phyloP scores from a whole-genome alignment of 2,113 vertebrate species.

The Callorhinus ursinus region DNA sequence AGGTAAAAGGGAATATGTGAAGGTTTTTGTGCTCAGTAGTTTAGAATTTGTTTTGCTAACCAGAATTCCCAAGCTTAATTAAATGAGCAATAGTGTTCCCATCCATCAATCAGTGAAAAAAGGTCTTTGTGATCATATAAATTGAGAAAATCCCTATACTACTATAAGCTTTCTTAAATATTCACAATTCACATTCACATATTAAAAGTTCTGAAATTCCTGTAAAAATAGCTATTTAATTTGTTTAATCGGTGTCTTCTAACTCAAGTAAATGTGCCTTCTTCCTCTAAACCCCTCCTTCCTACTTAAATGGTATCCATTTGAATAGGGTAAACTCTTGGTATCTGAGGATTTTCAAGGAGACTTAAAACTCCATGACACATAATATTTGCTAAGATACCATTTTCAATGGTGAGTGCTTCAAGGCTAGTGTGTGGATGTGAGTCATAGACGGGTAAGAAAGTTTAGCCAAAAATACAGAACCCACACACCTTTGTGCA shows the following conservation, averaged over 20 bases:
- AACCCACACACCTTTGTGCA: not conserved
- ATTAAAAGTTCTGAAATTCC: not conserved
- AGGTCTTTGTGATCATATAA: not conserved
- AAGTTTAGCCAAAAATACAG: not conserved
- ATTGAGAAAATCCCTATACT: not conserved
- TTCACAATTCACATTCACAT: not conserved
- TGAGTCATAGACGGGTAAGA: slow-evolving; percentile 4
- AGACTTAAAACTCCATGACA: not conserved
- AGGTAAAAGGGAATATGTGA: not conserved
- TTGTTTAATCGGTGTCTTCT: not conserved
- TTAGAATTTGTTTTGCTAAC: not conserved
- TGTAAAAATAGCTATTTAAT: not conserved
- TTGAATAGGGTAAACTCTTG: not conserved
- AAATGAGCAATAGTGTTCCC: not conserved
- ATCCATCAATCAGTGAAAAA: not conserved
- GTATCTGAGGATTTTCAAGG: not conserved
- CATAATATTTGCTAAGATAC: not conserved
- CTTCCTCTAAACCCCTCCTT: not conserved
- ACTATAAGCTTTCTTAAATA: not conserved
- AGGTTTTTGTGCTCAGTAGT: not conserved
- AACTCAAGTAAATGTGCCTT: not conserved
- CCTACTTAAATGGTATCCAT: not conserved
- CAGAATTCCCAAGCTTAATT: not conserved
- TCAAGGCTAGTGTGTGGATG: not conserved
- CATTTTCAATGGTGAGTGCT: not conserved